Evolutionary conservation across 2,113 vertebrate genomes (phyloP).

Genomic region (Hymenochirus boettgeri): DNA sequence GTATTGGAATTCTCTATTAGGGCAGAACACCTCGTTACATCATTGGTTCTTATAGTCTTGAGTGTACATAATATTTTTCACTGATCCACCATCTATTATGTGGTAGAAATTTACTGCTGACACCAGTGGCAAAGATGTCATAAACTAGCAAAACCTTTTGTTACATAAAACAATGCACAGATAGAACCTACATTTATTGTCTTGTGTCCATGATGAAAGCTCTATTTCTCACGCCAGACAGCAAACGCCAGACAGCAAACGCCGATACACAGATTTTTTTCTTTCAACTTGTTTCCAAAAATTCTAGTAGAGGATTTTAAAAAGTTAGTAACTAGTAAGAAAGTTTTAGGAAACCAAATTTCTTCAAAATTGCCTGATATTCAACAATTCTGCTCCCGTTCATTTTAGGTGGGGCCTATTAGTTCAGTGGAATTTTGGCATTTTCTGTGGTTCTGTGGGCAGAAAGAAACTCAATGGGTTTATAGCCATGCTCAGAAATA

Average conservation of each 20-base stretch:
- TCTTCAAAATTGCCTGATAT: too few species aligned
- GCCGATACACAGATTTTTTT: neutral
- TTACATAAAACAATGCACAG: slow-evolving; percentile 3
- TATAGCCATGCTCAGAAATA: too few species aligned
- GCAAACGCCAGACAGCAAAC: neutral
- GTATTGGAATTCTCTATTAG: slow-evolving; percentile 16
- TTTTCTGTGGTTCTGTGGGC: too few species aligned
- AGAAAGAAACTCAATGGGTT: too few species aligned
- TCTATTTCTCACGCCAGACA: too few species aligned
- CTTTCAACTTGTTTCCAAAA: neutral
- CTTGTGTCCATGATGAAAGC: neutral
- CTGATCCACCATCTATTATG: neutral
- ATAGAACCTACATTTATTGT: neutral
- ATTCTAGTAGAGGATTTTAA: neutral
- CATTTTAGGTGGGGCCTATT: too few species aligned
- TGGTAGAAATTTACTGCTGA: slow-evolving; percentile 1
- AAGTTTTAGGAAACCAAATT: too few species aligned
- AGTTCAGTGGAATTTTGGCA: too few species aligned
- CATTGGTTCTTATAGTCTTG: slow-evolving; percentile 13
- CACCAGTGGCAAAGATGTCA: neutral
- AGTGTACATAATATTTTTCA: neutral
- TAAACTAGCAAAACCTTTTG: neutral
- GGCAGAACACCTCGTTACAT: slow-evolving; percentile 19
- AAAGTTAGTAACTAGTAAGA: neutral
- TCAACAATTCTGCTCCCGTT: too few species aligned